These are phyloP conservation scores for Eupithecia subumbrata DNA, from an alignment of 2,888 invertebrate species.

Conservation along the genomic window DNA sequence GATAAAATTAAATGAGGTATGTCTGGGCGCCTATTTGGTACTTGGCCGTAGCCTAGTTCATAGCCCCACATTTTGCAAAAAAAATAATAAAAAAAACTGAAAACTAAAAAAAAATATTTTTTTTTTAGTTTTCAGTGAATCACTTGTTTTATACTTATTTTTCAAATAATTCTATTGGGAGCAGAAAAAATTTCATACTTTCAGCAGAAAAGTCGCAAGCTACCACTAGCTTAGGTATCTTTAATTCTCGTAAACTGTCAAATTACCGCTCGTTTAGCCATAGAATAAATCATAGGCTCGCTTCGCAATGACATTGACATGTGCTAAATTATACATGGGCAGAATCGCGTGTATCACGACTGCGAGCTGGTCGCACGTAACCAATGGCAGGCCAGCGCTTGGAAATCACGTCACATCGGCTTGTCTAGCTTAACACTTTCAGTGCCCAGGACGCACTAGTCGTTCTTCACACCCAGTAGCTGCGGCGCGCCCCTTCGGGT, in stretches of 20 bases:
- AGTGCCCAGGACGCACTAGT: not conserved
- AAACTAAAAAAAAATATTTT: no score
- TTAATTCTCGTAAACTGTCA: conserved; percentile 23
- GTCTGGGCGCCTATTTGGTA: not conserved
- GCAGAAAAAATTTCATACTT: not conserved
- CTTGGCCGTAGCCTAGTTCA: not conserved
- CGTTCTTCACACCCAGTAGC: no score
- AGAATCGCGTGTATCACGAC: conserved; percentile 37
- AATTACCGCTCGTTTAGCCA: conserved; percentile 37
- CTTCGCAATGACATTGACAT: conserved; percentile 46
- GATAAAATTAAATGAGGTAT: no score
- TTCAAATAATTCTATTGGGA: not conserved
- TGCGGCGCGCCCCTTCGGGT: no score
- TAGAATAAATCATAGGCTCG: conserved; percentile 22
- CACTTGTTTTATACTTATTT: not conserved
- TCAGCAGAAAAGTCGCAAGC: not conserved
- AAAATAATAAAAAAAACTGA: no score
- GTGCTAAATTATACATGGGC: conserved; percentile 58
- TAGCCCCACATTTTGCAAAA: not conserved
- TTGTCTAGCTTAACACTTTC: not conserved
- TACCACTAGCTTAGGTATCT: not conserved
- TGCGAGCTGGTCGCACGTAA: conserved; percentile 19
- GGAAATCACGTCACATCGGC: not conserved
- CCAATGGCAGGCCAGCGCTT: not conserved
- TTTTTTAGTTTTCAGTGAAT: not conserved